Percentiles rank a stretch among this genome's conserved stretches.
Conservation (phyloP, 2,113 vertebrate genomes). For the Amazona vittata region DNA sequence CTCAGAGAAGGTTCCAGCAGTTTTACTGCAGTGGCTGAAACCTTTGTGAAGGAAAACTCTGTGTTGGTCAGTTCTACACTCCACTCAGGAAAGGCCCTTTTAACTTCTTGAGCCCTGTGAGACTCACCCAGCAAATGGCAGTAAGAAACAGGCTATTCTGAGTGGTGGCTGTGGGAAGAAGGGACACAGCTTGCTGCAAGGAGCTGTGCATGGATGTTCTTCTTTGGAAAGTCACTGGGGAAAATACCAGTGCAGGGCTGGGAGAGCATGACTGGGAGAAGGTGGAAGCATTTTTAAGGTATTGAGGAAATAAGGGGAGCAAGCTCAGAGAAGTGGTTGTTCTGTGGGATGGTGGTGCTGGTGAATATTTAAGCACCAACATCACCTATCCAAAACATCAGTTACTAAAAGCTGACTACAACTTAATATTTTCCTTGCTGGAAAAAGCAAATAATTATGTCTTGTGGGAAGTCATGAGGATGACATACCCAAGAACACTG, state of each 20-base stretch:
- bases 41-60: not conserved
- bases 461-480: conserved; percentile 54
- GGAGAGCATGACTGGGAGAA: not conserved
- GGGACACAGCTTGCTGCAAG: not conserved
- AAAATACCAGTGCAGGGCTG: not conserved
- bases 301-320: not conserved
- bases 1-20: not conserved
- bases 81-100: not conserved
- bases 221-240: not conserved
- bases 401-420: conserved; percentile 24
- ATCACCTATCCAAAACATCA: not conserved
- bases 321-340: not conserved
- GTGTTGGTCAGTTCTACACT: rapidly evolving
- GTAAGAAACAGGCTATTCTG: not conserved
- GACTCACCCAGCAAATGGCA: not conserved
- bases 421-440: not conserved
- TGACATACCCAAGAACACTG: conserved; percentile 39
- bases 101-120: not conserved
- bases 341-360: not conserved
- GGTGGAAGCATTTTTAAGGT: not conserved
- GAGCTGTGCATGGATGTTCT: not conserved
- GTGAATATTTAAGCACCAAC: not conserved
- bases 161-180: not conserved
- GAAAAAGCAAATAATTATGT: not conserved
- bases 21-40: not conserved